phyloP scores from a whole-genome alignment of 2,113 vertebrate genomes.

The Rattus norvegicus region DNA sequence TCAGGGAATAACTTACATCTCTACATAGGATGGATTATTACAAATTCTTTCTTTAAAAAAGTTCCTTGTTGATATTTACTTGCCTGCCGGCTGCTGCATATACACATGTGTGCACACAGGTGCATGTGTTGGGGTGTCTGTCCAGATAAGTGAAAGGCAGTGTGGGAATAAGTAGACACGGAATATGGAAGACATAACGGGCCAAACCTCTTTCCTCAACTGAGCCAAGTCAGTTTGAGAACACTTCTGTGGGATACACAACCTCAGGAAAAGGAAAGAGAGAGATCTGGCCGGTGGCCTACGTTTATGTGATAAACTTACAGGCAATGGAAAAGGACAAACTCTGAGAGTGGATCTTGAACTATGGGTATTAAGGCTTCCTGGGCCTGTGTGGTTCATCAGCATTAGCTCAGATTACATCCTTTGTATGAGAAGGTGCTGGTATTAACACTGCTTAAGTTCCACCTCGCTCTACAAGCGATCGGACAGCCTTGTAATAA shows the following conservation, averaged over 20 bases:
- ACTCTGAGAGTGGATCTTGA: slow-evolving; percentile 42
- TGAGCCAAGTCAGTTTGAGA: background rate
- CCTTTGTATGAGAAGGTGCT: slow-evolving; percentile 74
- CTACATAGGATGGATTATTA: slow-evolving; percentile 77
- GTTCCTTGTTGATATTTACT: slow-evolving; percentile 49
- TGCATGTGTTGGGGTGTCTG: slow-evolving; percentile 15
- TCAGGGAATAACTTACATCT: slow-evolving; percentile 78
- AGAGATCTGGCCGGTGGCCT: slow-evolving; percentile 21
- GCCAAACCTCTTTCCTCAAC: slow-evolving; percentile 34
- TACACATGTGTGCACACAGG: background rate
- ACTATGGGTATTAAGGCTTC: slow-evolving; percentile 72
- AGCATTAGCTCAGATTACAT: slow-evolving; percentile 64
- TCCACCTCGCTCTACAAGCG: background rate
- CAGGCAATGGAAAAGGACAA: slow-evolving; percentile 30
- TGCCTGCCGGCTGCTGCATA: slow-evolving; percentile 59
- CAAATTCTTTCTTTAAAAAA: slow-evolving; percentile 78
- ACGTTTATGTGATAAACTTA: slow-evolving; percentile 25
- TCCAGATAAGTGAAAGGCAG: slow-evolving; percentile 46
- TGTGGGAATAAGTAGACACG: slow-evolving; percentile 25
- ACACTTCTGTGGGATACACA: background rate
- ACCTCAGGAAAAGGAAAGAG: slow-evolving; percentile 40
- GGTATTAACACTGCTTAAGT: slow-evolving; percentile 74
- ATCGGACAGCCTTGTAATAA: slow-evolving; percentile 13
- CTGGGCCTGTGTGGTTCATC: slow-evolving; percentile 50
- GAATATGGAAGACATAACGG: slow-evolving; percentile 56